Conservation (phyloP, 92 coral and sea anemone species). For the Desmophyllum pertusum region DNA sequence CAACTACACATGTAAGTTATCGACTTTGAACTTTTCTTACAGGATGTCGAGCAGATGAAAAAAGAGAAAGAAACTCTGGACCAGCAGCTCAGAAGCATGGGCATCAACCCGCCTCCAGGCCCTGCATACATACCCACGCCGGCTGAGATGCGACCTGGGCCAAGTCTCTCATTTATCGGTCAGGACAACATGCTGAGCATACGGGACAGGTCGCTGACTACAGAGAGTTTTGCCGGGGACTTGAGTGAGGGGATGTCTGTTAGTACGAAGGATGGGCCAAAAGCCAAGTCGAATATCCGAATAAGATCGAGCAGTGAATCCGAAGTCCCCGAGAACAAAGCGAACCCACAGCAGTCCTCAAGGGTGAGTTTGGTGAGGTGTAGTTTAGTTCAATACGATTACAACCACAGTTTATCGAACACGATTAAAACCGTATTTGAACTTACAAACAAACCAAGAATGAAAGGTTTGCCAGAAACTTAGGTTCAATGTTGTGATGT, state of each 20-base stretch:
- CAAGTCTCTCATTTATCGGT: conserved; percentile 84
- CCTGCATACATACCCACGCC: conserved; percentile 96
- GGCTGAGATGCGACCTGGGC: conserved; percentile 94
- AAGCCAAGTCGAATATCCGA: conserved; percentile 69
- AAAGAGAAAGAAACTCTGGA: conserved; percentile 90
- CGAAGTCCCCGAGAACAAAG: conserved; percentile 55
- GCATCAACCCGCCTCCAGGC: conserved; percentile 90
- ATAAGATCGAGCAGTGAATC: conserved; percentile 95
- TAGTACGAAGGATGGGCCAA: conserved; percentile 79
- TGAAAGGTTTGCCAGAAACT: no score
- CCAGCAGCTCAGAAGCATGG: conserved; percentile 89
- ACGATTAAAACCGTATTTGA: no score
- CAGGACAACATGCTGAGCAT: conserved; percentile 68
- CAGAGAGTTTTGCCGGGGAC: conserved; percentile 97
- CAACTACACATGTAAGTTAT: background rate
- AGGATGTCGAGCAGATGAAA: conserved; percentile 96
- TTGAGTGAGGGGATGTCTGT: conserved; percentile 83
- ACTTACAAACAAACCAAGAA: no score
- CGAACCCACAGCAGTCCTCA: conserved; percentile 25
- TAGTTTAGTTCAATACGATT: background rate
- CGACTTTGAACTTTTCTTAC: background rate
- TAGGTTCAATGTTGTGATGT: no score
- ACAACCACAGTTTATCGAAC: no score
- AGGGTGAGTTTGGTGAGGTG: conserved; percentile 6
- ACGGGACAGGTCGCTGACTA: conserved; percentile 91